A percentile compares a stretch with the other conserved stretches of the same genome.
phyloP scores from a whole-genome alignment of 2,797 vertebrate species.

The Pangasius krempfi region DNA sequence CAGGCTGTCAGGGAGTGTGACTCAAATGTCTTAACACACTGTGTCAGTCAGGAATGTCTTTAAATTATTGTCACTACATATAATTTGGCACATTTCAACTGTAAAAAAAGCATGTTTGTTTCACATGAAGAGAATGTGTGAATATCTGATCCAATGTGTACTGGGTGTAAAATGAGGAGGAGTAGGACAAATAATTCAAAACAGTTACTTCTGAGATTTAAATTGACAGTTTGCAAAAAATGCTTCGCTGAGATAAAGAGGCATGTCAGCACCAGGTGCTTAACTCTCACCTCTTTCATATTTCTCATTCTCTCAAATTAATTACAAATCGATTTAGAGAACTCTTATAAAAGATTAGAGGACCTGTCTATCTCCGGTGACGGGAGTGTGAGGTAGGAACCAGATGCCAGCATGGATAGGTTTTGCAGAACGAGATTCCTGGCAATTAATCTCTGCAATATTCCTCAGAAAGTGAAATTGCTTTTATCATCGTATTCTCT shows the following conservation, averaged over 20 bases:
- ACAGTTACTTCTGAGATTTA: slow-evolving; percentile 63
- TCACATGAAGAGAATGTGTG: slow-evolving; percentile 1
- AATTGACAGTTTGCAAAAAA: slow-evolving; percentile 74
- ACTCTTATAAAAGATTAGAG: slow-evolving; percentile 62
- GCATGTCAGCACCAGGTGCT: slow-evolving; percentile 71
- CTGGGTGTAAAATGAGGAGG: slow-evolving; percentile 48
- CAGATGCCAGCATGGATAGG: slow-evolving; percentile 23
- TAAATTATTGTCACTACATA: neutral
- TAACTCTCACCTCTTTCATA: slow-evolving; percentile 64
- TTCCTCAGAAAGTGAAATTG: slow-evolving; percentile 13
- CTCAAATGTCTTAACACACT: slow-evolving; percentile 60
- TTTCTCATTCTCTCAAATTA: slow-evolving; percentile 67
- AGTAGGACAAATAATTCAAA: slow-evolving; percentile 72
- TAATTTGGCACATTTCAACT: neutral
- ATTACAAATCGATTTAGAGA: slow-evolving; percentile 76
- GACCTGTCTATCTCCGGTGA: slow-evolving; percentile 63
- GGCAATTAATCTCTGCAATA: slow-evolving; percentile 42
- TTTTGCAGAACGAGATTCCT: slow-evolving; percentile 37
- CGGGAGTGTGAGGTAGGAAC: slow-evolving; percentile 45
- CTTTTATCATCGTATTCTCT: neutral
- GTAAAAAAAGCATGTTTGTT: neutral
- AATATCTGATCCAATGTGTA: neutral
- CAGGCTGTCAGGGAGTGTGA: slow-evolving; percentile 45
- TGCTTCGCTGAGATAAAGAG: slow-evolving; percentile 77
- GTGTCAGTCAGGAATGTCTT: slow-evolving; percentile 11